phyloP scores from a whole-genome alignment of 1,140 invertebrate genomes.

The Drosophila serrata region DNA sequence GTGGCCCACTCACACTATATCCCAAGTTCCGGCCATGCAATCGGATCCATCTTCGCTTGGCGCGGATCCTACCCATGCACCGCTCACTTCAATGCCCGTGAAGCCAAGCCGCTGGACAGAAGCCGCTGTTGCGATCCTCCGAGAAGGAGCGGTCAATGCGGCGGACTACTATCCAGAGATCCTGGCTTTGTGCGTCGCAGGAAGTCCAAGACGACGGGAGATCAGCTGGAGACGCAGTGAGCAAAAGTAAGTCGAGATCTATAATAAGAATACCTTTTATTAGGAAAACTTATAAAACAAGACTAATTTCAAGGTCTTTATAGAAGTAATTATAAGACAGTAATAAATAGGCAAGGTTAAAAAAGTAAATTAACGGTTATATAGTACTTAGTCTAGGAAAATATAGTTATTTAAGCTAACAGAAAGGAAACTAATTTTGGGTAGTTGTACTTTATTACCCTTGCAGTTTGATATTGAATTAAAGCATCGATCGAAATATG shows the following conservation, averaged over 20 bases:
- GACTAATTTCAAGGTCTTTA: background rate
- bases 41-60: slow-evolving; percentile 26
- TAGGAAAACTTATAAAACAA: background rate
- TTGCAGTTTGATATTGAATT: no score
- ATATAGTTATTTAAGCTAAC: background rate
- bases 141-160: slow-evolving; percentile 79
- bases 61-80: slow-evolving; percentile 59
- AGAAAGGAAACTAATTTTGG: no score
- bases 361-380: background rate
- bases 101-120: slow-evolving; percentile 71
- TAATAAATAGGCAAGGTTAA: background rate
- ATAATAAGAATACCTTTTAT: background rate
- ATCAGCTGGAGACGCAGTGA: slow-evolving; percentile 76
- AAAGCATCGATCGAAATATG: no score
- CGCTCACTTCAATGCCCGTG: slow-evolving; percentile 81
- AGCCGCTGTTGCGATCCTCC: slow-evolving; percentile 67
- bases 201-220: slow-evolving; percentile 46
- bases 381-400: background rate
- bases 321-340: background rate
- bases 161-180: slow-evolving; percentile 78
- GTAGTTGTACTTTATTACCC: no score
- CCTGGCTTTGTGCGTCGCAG: slow-evolving; percentile 61
- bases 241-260: slow-evolving; percentile 68
- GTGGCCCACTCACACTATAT: slow-evolving; percentile 30
- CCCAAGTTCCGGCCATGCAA: slow-evolving; percentile 50